A percentile compares a stretch with the other conserved stretches of the same genome.
Evolutionary conservation across 2,797 vertebrate species (phyloP).

Genomic region (Anabacerthia variegaticeps): DNA sequence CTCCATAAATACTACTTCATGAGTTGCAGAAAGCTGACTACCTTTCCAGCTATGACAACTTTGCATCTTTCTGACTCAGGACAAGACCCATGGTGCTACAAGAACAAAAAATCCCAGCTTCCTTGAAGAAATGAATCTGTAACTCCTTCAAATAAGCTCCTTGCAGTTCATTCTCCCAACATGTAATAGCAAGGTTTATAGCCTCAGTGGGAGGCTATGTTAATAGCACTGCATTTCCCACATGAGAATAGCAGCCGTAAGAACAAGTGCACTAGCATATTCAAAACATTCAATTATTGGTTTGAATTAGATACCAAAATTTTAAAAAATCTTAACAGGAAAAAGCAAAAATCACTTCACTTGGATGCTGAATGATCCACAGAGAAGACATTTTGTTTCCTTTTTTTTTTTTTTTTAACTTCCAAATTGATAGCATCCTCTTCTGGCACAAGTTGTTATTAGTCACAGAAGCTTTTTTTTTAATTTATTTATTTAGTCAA

Average conservation of each 20-base stretch:
- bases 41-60: background rate
- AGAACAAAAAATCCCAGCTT: background rate
- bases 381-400: background rate
- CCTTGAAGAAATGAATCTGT: background rate
- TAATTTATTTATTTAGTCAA: constrained; percentile 25
- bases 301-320: background rate
- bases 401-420: background rate
- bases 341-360: background rate
- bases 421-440: background rate
- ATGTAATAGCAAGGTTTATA: background rate
- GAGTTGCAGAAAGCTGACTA: background rate
- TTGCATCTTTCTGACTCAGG: background rate
- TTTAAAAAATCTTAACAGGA: background rate
- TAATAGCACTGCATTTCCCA: constrained; percentile 1
- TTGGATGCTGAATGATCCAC: background rate
- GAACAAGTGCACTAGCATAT: background rate
- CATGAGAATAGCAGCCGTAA: background rate
- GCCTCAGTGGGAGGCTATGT: background rate
- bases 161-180: background rate
- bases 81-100: background rate
- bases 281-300: background rate
- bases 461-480: background rate
- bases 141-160: background rate
- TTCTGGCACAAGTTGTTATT: background rate
- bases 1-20: background rate